phyloP scores from a whole-genome alignment of 2,113 vertebrate genomes.

The Pollachius pollachius region DNA sequence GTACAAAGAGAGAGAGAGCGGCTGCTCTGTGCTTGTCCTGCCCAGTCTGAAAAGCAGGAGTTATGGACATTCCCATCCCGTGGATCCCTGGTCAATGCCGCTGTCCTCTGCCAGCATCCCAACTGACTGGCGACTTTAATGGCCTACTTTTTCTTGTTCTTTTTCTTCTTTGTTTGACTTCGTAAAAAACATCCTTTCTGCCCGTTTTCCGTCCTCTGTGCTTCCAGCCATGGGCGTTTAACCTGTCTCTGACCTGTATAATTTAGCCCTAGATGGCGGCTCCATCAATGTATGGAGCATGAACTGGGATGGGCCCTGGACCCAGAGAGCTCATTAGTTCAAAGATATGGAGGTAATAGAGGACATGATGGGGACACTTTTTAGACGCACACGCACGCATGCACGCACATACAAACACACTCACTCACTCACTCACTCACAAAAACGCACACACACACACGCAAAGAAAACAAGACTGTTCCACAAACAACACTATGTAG shows the following conservation, averaged over 20 bases:
- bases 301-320: not conserved
- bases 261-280: no score
- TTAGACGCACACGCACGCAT: not conserved
- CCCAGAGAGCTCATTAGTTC: slow-evolving; percentile 5
- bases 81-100: slow-evolving; percentile 32
- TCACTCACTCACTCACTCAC: not conserved
- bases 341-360: not conserved
- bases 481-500: not conserved
- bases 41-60: slow-evolving; percentile 7
- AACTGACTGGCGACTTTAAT: slow-evolving; percentile 13
- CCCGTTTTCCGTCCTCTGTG: slow-evolving; percentile 12
- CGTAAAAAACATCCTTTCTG: not conserved
- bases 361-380: not conserved
- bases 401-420: not conserved
- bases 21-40: no score
- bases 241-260: slow-evolving; percentile 14
- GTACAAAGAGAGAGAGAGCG: no score
- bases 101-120: slow-evolving; percentile 20
- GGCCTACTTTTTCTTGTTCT: slow-evolving; percentile 18
- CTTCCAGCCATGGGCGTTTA: slow-evolving; percentile 17
- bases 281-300: no score
- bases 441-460: not conserved
- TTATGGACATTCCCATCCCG: slow-evolving; percentile 45
- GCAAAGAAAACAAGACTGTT: not conserved
- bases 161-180: slow-evolving; percentile 12